phyloP scores from a whole-genome alignment of 2,888 invertebrate species.

The Chalcosyrphus nemorum region DNA sequence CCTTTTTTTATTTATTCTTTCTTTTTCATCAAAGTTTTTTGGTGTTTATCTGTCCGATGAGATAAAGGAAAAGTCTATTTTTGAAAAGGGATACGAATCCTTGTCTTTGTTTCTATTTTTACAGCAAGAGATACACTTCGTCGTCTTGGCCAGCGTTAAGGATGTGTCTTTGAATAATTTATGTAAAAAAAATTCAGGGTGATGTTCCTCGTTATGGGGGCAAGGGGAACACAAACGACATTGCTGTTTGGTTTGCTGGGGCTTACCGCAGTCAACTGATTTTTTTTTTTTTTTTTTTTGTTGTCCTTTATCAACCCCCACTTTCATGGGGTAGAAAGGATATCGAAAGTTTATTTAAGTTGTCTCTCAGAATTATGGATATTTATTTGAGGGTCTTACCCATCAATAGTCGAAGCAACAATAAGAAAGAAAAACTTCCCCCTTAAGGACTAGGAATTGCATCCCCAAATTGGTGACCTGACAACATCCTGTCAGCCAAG shows the following conservation, averaged over 20 bases:
- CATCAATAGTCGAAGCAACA: background rate
- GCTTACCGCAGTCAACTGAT: constrained; percentile 55
- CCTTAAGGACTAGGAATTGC: constrained; percentile 34
- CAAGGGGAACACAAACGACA: background rate
- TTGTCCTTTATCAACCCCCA: background rate
- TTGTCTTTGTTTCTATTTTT: constrained; percentile 15
- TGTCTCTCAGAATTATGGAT: constrained; percentile 63
- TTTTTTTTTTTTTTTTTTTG: constrained; percentile 30
- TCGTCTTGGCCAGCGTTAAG: background rate
- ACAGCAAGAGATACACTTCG: background rate
- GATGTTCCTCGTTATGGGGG: constrained; percentile 10
- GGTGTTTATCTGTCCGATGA: constrained; percentile 52
- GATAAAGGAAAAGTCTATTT: constrained; percentile 44
- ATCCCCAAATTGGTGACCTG: constrained; percentile 48
- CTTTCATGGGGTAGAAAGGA: background rate
- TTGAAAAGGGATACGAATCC: constrained; percentile 49
- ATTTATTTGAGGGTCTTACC: constrained; percentile 32
- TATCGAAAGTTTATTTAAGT: constrained; percentile 59
- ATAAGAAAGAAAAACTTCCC: constrained; percentile 26
- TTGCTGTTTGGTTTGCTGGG: constrained; percentile 1
- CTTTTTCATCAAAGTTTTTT: constrained; percentile 46
- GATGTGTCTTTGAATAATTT: constrained; percentile 64
- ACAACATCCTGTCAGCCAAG: constrained; percentile 35
- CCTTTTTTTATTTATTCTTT: constrained; percentile 3
- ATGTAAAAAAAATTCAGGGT: constrained; percentile 39